A percentile compares a stretch with the other conserved stretches of the same genome.
phyloP scores from a whole-genome alignment of 1,140 invertebrate species.

The Cotesia typhae region DNA sequence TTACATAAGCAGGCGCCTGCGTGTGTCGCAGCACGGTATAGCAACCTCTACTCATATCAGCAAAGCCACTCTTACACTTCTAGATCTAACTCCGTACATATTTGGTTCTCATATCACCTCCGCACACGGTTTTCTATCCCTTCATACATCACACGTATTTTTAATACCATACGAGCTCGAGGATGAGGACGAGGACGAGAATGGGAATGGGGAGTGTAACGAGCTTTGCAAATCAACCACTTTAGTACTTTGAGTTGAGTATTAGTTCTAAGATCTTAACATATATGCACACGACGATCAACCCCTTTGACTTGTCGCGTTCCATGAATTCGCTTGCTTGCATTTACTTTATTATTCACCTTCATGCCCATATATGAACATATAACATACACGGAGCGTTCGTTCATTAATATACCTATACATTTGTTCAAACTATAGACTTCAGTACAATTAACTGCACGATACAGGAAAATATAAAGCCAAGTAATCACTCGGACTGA shows the following conservation, averaged over 20 bases:
- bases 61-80: too few species aligned
- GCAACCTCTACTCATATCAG: not conserved
- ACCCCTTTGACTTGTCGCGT: too few species aligned
- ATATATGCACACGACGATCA: too few species aligned
- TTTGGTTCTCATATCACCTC: too few species aligned
- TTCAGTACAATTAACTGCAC: conserved; percentile 25
- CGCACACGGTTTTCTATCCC: not conserved
- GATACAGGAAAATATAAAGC: conserved; percentile 13
- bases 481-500: conserved; percentile 1
- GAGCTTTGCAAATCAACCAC: not conserved
- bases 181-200: not conserved
- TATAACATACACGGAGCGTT: too few species aligned
- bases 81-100: too few species aligned
- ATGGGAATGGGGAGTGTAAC: not conserved
- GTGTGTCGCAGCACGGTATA: too few species aligned
- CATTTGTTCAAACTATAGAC: not conserved
- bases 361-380: too few species aligned
- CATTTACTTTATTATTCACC: conserved; percentile 25
- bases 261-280: too few species aligned
- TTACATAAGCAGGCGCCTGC: too few species aligned
- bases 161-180: not conserved
- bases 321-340: conserved; percentile 1
- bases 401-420: too few species aligned
- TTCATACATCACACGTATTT: conserved; percentile 17
- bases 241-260: conserved; percentile 2